These are phyloP conservation scores for Gymnodraco acuticeps DNA, from an alignment of 2,797 vertebrate species.

Conservation along the genomic window DNA sequence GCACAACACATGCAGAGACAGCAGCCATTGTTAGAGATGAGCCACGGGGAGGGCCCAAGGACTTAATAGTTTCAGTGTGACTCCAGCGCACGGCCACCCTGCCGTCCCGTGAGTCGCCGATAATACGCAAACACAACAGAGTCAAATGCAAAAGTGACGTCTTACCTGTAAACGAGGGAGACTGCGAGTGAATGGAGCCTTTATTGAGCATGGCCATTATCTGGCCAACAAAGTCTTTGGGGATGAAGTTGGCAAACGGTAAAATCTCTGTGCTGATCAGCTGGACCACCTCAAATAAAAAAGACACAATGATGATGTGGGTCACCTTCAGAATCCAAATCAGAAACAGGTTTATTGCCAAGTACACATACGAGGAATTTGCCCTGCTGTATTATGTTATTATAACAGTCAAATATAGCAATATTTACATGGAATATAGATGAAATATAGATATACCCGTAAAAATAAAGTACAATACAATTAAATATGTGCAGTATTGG, in stretches of 20 bases:
- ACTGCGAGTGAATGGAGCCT: slow-evolving; percentile 98
- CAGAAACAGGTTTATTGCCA: too few species aligned
- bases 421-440: too few species aligned
- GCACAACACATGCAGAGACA: slow-evolving; percentile 15
- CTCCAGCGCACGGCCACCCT: slow-evolving; percentile 1
- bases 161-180: slow-evolving; percentile 97
- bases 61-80: neutral
- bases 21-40: slow-evolving; percentile 8
- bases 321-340: too few species aligned
- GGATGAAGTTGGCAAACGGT: slow-evolving; percentile 99
- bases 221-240: slow-evolving; percentile 98
- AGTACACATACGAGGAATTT: too few species aligned
- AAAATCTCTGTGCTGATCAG: slow-evolving; percentile 98
- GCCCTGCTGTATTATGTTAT: too few species aligned
- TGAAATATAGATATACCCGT: too few species aligned
- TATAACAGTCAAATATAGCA: too few species aligned
- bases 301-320: neutral
- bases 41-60: neutral
- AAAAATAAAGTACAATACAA: too few species aligned
- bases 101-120: neutral
- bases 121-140: neutral
- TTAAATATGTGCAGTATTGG: too few species aligned
- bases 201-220: slow-evolving; percentile 99
- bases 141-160: neutral
- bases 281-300: slow-evolving; percentile 91